These are phyloP conservation scores for Dromius quadrimaculatus DNA, from an alignment of 2,888 invertebrate species.

Conservation along the genomic window DNA sequence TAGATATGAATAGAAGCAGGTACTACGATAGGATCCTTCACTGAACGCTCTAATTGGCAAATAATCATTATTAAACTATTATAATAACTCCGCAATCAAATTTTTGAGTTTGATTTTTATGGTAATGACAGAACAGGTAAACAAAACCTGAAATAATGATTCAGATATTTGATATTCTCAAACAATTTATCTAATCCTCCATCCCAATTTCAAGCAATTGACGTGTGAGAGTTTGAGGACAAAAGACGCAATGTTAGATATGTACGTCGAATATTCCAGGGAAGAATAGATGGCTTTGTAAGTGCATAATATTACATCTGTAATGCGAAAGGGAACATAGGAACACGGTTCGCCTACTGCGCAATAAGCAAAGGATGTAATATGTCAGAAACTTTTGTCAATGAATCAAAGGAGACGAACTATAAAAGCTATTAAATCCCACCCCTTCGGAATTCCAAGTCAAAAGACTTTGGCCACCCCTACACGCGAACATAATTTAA, in stretches of 20 bases:
- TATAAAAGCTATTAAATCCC: constrained; percentile 49
- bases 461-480: constrained; percentile 35
- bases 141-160: too few relatives aligned
- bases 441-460: constrained; percentile 37
- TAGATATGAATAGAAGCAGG: constrained; percentile 5
- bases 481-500: constrained; percentile 38
- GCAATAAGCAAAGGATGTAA: constrained; percentile 39
- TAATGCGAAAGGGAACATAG: constrained; percentile 16
- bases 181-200: too few relatives aligned
- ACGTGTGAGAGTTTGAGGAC: too few relatives aligned
- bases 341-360: neutral
- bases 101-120: too few relatives aligned
- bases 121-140: too few relatives aligned
- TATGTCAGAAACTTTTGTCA: constrained; percentile 45
- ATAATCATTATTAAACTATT: too few relatives aligned
- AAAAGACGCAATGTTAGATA: neutral
- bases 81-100: too few relatives aligned
- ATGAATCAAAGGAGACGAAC: constrained; percentile 51
- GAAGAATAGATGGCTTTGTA: constrained; percentile 18
- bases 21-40: too few relatives aligned
- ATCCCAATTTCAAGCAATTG: too few relatives aligned
- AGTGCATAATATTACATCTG: constrained; percentile 37
- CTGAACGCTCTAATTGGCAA: too few relatives aligned
- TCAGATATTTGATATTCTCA: too few relatives aligned
- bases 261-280: neutral